Evolutionary conservation across 2,888 invertebrate genomes (phyloP).

Genomic region (Patella caerulea): DNA sequence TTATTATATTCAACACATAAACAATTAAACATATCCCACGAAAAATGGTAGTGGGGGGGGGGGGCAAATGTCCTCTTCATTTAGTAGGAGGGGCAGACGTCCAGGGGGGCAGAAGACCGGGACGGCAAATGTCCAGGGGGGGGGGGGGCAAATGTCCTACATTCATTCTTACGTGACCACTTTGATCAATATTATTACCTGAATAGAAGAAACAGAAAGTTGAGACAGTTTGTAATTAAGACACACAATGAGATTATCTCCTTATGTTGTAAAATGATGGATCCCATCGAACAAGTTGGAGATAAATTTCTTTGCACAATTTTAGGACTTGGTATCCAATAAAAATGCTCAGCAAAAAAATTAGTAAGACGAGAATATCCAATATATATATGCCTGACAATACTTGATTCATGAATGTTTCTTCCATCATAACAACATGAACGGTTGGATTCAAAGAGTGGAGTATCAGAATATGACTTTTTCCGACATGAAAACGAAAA

Average conservation of each 20-base stretch:
- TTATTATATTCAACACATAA: too few relatives aligned
- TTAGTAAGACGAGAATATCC: constrained; percentile 7
- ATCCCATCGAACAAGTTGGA: constrained; percentile 13
- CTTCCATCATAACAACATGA: constrained; percentile 11
- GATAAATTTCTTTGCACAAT: constrained; percentile 5
- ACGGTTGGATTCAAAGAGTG: constrained; percentile 9
- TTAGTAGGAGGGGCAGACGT: too few relatives aligned
- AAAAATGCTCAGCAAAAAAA: constrained; percentile 7
- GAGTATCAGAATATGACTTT: constrained; percentile 11
- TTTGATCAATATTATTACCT: neutral
- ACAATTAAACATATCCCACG: too few relatives aligned
- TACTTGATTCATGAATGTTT: constrained; percentile 11
- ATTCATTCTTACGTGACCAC: neutral
- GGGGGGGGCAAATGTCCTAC: too few relatives aligned
- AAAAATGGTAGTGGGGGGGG: too few relatives aligned
- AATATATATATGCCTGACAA: constrained; percentile 11
- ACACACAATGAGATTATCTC: constrained; percentile 13
- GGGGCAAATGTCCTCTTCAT: too few relatives aligned
- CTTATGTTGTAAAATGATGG: constrained; percentile 8
- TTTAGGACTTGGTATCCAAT: constrained; percentile 10
- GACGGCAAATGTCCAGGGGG: too few relatives aligned
- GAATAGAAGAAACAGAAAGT: constrained; percentile 6
- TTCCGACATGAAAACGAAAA: constrained; percentile 7
- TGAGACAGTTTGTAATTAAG: constrained; percentile 8
- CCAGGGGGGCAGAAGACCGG: too few relatives aligned